Evolutionary conservation across 2,888 invertebrate genomes (phyloP).

Genomic region (Drosophila fungiperda): DNA sequence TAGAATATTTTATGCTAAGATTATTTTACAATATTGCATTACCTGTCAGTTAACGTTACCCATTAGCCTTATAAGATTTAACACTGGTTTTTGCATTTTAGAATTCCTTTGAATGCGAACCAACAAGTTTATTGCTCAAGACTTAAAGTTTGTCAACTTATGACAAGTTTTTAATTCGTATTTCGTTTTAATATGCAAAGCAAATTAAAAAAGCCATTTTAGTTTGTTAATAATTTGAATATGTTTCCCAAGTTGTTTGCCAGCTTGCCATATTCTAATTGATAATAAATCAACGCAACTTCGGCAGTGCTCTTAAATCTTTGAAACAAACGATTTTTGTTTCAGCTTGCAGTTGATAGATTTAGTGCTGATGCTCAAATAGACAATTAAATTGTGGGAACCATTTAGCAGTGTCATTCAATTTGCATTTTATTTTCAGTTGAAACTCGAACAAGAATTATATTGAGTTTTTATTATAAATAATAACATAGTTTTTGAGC

Average conservation of each 20-base stretch:
- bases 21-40: constrained; percentile 16
- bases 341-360: constrained; percentile 19
- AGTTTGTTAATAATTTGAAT: constrained; percentile 16
- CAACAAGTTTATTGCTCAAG: constrained; percentile 49
- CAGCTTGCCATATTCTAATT: constrained; percentile 12
- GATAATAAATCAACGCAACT: constrained; percentile 49
- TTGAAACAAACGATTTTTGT: constrained; percentile 36
- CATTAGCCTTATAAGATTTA: constrained; percentile 21
- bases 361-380: constrained; percentile 35
- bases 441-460: neutral
- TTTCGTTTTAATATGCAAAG: constrained; percentile 18
- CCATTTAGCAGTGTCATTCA: constrained; percentile 32
- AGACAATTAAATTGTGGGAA: constrained; percentile 51
- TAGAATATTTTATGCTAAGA: constrained; percentile 5
- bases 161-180: constrained; percentile 22
- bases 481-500: neutral
- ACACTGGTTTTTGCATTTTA: constrained; percentile 7
- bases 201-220: constrained; percentile 9
- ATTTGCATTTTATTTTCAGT: constrained; percentile 43
- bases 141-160: constrained; percentile 39
- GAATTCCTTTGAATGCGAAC: neutral
- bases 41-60: constrained; percentile 3
- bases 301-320: constrained; percentile 39
- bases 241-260: constrained; percentile 24
- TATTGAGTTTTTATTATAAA: neutral